Base-by-base conservation (phyloP, 2,113 vertebrate genomes). In the Notiomystis cincta region DNA sequence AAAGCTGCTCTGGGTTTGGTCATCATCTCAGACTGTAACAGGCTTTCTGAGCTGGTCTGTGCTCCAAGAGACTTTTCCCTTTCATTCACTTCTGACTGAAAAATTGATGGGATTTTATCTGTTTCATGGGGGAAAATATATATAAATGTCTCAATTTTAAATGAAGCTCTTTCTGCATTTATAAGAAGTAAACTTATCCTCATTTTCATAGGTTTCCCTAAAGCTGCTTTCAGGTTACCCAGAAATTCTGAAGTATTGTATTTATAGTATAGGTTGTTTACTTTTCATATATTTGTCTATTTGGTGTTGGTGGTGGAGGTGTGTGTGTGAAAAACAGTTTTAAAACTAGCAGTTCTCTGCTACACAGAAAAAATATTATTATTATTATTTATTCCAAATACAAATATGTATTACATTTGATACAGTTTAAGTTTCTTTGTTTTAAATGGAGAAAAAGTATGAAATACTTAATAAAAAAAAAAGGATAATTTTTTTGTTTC, bases 21-120 rank as follows among this genome's bases (percentile, higher is more conserved):
- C 57, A 72, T 33, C 28, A 4, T n/a, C 56, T 84, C 71, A 64
- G 72, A 80, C 40, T 50, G 25, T 19, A 53, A 71, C 20, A 23
- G 64, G 37, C 53, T 87, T 94, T 94, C 25, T 66, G 62, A 86
- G 44, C 56, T 57, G 28, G 16, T 58, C 80, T 54, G 31, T 57
- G 27, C 60, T 87, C 64, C 25, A 11, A 66, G 47, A 76, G 25
- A 23, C 45, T 89, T 90, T 72, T 87, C 56, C 30, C 48, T 96
- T 95, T 54, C 33, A 50, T 48, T 80, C 23, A 50, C 11, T 95
- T 93, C 89, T 95, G 84, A 91, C 4, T 51, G 44, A 95, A 56
- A 91, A 95, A 88, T 28, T 37, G 53, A 81, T 79, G 57, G 33
- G 62, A 94, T 86, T 90, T 94, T 89, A 64, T 75, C 58, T 81